These are phyloP conservation scores for Dryas iulia DNA, from an alignment of 1,140 invertebrate genomes.

Conservation along the genomic window DNA sequence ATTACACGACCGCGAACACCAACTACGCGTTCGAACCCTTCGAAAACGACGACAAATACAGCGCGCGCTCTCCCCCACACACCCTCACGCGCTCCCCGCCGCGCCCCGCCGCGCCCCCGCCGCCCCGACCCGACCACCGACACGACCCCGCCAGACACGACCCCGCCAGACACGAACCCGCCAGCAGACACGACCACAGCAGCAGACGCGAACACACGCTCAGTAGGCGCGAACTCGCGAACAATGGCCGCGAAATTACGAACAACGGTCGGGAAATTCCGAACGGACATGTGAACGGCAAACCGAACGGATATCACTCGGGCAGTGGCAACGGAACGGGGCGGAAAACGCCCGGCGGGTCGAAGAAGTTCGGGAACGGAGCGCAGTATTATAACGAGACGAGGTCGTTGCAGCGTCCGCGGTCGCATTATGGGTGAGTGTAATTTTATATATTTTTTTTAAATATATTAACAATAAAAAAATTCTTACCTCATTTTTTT, in stretches of 20 bases:
- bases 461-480: too few species aligned
- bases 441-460: background rate
- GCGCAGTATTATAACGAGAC: conserved; percentile 82
- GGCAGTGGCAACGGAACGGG: conserved; percentile 27
- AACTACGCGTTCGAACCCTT: conserved; percentile 94
- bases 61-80: conserved; percentile 62
- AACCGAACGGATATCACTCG: conserved; percentile 6
- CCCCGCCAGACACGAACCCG: conserved; percentile 28
- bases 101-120: conserved; percentile 14
- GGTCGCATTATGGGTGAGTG: conserved; percentile 61
- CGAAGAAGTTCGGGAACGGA: conserved; percentile 60
- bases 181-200: conserved; percentile 19
- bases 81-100: conserved; percentile 43
- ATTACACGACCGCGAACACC: conserved; percentile 90
- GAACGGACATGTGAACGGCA: conserved; percentile 1
- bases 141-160: conserved; percentile 53
- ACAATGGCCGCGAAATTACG: background rate
- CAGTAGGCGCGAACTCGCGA: background rate
- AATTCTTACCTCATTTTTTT: too few species aligned
- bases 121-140: conserved; percentile 45
- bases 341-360: conserved; percentile 51
- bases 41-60: conserved; percentile 86
- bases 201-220: background rate
- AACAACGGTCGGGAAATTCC: background rate
- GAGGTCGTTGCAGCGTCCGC: conserved; percentile 82